Base-by-base conservation (phyloP, 2,113 vertebrate genomes). In the Campylomormyrus numenius region DNA sequence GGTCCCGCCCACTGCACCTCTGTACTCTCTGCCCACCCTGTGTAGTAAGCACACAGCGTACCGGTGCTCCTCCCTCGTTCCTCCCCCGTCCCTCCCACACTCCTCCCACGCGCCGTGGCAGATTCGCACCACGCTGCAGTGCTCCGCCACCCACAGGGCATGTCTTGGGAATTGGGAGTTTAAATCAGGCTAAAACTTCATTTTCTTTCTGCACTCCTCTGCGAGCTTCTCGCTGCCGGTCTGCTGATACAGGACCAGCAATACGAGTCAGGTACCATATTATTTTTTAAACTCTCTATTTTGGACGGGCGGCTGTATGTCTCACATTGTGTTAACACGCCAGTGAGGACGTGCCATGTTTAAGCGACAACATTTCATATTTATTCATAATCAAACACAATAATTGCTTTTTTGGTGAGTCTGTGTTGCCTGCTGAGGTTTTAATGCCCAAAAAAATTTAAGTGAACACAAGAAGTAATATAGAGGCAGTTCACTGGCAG, bases 121-220 rank as follows among this genome's bases (percentile, higher is more conserved):
- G 35, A 70, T 88, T 80, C 45, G 21, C 87, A 35, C 49, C 31
- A 42, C 17, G 48, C 5, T 35, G 1, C 1, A n/a, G 21, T 1
- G 13, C 7, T 58, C 48, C 7, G 10, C 56, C 90, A 85, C 90
- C 85, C 90, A 89, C 88, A 3, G 27, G 58, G 35, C 46, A 74
- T 56, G 53, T 62, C 88, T 90, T 49, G 35, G 87, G 70, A 42
- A 53, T 53, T 17, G 86, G 35, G 86, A 21, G 70, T 62, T 70
- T 84, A 56, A 88, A 31, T 49, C 88, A 45, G 58, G 62, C 62
- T 35, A 24, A 80, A 52, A 53, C 39, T 48, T 56, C 5, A 74
- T 27, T 74, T 17, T 35, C 49, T 52, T 31, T 2, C 46, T 0
- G 27, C 45, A 19, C 48, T 11, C 9, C 45, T 24, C 45, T 85